Evolutionary conservation across 2,888 invertebrate genomes (phyloP).

Genomic region (Pseudococcus viburni): DNA sequence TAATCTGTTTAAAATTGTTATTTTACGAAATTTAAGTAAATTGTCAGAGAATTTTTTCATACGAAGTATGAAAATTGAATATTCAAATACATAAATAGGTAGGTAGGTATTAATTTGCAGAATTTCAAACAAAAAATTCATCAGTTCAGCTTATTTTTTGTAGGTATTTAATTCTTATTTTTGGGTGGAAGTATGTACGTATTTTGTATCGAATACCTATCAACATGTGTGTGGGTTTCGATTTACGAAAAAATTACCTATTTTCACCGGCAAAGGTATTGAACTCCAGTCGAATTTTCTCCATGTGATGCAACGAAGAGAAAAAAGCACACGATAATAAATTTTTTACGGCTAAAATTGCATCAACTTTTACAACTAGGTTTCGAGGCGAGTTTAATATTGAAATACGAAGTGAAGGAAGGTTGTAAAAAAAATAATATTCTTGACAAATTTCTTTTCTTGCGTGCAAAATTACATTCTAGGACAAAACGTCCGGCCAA

Average conservation of each 20-base stretch:
- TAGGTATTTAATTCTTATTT: no score
- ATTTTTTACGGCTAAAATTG: slow-evolving; percentile 36
- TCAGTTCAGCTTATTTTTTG: no score
- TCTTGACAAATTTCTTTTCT: slow-evolving; percentile 32
- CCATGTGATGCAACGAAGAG: not conserved
- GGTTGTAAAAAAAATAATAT: slow-evolving; percentile 33
- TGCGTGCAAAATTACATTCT: slow-evolving; percentile 2
- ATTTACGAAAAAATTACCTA: not conserved
- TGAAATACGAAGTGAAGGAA: slow-evolving; percentile 22
- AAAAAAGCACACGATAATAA: slow-evolving; percentile 12
- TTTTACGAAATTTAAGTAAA: no score
- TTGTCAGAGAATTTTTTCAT: no score
- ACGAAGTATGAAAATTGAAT: no score
- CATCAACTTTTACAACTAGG: slow-evolving; percentile 18
- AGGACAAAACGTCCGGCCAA: slow-evolving; percentile 7
- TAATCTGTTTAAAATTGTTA: no score
- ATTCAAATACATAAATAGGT: no score
- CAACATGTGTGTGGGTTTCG: not conserved
- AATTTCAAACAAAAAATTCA: no score
- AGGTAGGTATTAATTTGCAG: no score
- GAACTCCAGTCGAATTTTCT: not conserved
- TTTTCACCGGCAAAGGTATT: not conserved
- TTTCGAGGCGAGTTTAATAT: slow-evolving; percentile 18
- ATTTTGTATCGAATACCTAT: no score
- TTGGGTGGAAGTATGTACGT: no score